Base-by-base conservation (phyloP, 2,113 vertebrate species). In the Anseranas semipalmata region DNA sequence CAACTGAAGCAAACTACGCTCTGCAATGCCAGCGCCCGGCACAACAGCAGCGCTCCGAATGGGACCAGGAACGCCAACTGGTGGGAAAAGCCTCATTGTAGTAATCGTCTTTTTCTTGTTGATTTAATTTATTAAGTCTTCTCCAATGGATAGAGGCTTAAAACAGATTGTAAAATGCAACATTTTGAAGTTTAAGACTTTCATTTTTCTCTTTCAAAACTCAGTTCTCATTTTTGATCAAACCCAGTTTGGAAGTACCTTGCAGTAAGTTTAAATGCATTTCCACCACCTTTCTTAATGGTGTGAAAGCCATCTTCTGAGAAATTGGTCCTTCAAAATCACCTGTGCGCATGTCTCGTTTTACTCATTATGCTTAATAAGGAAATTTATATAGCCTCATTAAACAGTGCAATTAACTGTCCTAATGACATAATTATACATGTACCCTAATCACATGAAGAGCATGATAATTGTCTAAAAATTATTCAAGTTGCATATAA, bases 371-470 rank as follows among this genome's bases (percentile, higher is more conserved):
- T 15, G 56, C 83, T 89, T 81, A 74, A 72, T 75, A 74, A 90
- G 66, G 68, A 94, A 93, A 93, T 82, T 41, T 63, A 80, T 81
- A 55, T 17, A 67, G 62, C 39, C 27, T 60, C 80, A 93, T 89
- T 86, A 86, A 94, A 81, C 59, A 81, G 56, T 63, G 58, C 83
- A 92, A 95, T 81, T 93, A 93, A 87, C 76, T 92, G 68, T 73
- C 87, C 80, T 95, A 89, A 92, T 85, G 70, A 79, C 20, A 33
- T 46, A 17, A 58, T 81, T 86, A 83, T 43, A 85, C 27, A 24
- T 48, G 63, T 59, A 70, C 85, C 50, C 53, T 70, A 33, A 65
- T 74, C 37, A 80, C 78, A 80, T 4, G 15, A 60, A 77, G 46
- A 53, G 30, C 73, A 83, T 15, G 19, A 25, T 65, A 84, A 73